These are phyloP conservation scores for Pelochelys cantorii DNA, from an alignment of 2,797 vertebrate species.

Conservation along the genomic window DNA sequence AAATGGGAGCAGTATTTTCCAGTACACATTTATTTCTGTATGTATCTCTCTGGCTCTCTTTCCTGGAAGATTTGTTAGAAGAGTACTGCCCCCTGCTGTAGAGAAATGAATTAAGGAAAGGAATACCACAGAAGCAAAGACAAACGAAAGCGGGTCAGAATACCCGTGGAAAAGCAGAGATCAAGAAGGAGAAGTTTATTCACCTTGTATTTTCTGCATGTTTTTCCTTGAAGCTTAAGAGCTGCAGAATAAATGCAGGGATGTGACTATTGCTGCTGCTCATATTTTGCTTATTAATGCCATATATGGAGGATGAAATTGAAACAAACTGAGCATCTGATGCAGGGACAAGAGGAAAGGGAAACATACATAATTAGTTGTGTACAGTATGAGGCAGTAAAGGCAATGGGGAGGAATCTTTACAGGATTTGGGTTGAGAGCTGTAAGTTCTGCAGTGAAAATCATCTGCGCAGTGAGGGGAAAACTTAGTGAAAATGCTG, in stretches of 20 bases:
- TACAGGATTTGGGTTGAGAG: background rate
- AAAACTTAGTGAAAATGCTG: constrained; percentile 15
- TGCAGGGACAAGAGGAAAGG: background rate
- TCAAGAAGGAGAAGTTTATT: background rate
- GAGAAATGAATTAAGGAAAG: background rate
- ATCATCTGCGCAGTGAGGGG: constrained; percentile 8
- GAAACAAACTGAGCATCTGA: background rate
- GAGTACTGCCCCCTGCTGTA: background rate
- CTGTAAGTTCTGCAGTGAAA: background rate
- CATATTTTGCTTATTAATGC: background rate
- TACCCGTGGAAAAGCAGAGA: background rate
- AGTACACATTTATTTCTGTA: background rate
- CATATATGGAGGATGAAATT: background rate
- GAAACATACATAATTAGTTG: background rate
- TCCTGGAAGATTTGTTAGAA: constrained; percentile 9
- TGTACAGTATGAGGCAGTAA: background rate
- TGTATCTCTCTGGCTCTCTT: background rate
- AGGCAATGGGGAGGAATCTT: background rate
- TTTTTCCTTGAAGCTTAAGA: background rate
- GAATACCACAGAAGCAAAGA: background rate
- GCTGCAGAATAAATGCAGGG: background rate
- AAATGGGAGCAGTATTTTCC: background rate
- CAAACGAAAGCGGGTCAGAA: background rate
- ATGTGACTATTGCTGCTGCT: background rate
- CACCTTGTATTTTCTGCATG: background rate